Conservation (phyloP, 2,113 vertebrate genomes). For the Oreochromis spilurus region DNA sequence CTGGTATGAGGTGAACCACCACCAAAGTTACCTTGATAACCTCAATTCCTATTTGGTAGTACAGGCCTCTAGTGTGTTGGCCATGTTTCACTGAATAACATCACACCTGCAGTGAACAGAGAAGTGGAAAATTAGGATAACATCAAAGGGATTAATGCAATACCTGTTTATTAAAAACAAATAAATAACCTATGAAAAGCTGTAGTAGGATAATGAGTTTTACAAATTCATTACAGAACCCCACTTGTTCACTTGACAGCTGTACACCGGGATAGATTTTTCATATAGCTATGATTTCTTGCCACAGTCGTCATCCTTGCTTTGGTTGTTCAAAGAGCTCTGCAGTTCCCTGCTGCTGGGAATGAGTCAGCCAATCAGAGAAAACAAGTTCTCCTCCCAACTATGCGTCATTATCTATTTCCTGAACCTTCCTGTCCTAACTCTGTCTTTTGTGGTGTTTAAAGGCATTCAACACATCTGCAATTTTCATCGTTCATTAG, state of each 20-base stretch:
- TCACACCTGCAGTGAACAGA: not conserved
- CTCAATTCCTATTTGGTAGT: not conserved
- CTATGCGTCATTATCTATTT: conserved; percentile 37
- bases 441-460: not conserved
- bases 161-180: not conserved
- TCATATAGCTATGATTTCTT: not conserved
- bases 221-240: not conserved
- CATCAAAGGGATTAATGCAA: not conserved
- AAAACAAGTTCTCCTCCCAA: conserved; percentile 33
- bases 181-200: not conserved
- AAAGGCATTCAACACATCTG: conserved; percentile 39
- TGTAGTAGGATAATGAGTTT: not conserved
- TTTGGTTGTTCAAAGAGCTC: not conserved
- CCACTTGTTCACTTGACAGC: not conserved
- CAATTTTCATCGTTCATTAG: conserved; percentile 26
- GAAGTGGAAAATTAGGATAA: not conserved
- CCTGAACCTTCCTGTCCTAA: not conserved
- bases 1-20: not conserved
- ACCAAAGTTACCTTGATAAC: not conserved
- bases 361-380: conserved; percentile 46
- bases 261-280: not conserved
- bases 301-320: conserved; percentile 18
- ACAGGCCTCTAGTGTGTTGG: not conserved
- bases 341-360: not conserved
- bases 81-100: not conserved